These are phyloP conservation scores for Synodontis membranacea DNA, from an alignment of 2,113 vertebrate species.

Conservation along the genomic window DNA sequence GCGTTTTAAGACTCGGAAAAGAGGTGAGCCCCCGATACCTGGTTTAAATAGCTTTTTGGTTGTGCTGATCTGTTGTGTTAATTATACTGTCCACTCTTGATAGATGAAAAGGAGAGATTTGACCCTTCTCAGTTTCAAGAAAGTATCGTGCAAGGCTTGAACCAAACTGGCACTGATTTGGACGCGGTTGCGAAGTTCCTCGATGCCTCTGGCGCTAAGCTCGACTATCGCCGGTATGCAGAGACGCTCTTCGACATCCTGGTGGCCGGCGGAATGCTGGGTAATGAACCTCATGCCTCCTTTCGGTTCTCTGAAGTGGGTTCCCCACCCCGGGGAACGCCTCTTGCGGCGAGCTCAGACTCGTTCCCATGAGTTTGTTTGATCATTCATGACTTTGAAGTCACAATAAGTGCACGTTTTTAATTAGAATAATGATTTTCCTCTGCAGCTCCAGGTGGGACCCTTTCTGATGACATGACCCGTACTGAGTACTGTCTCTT, in stretches of 20 bases:
- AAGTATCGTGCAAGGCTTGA: constrained; percentile 99
- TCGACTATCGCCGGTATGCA: constrained; percentile 99
- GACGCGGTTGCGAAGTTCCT: constrained; percentile 99
- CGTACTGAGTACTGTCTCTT: constrained; percentile 98
- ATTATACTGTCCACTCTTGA: constrained; percentile 19
- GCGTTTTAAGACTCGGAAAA: constrained; percentile 99
- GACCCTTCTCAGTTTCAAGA: constrained; percentile 99
- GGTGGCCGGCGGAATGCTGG: constrained; percentile 99
- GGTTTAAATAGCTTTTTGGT: rapidly evolving
- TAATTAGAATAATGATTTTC: background rate
- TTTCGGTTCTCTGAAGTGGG: background rate
- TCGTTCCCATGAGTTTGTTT: background rate
- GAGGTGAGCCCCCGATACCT: constrained; percentile 75
- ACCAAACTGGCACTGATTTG: constrained; percentile 97
- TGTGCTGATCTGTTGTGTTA: background rate
- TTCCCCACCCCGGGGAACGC: background rate
- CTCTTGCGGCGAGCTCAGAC: background rate
- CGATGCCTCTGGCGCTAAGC: constrained; percentile 98
- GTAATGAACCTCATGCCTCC: constrained; percentile 68
- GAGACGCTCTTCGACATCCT: constrained; percentile 99
- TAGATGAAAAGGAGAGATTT: constrained; percentile 99
- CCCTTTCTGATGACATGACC: constrained; percentile 96
- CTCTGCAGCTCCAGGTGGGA: constrained; percentile 89
- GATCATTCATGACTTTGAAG: background rate
- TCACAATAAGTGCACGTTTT: background rate